Base-by-base conservation (phyloP, 2,888 invertebrate species). In the Idaea straminata region DNA sequence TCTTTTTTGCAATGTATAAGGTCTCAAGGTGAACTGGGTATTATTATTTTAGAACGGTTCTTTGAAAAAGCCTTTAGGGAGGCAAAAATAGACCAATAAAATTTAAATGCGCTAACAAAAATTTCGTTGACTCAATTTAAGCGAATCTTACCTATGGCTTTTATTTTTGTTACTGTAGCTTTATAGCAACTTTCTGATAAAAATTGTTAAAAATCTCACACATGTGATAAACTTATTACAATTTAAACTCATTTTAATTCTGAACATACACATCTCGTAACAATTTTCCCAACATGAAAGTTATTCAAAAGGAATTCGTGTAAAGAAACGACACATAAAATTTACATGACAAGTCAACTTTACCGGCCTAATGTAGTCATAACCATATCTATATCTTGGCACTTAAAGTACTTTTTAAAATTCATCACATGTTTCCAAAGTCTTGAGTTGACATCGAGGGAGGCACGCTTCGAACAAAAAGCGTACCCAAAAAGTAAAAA, bases 391-490 rank as follows among this genome's bases (percentile, higher is more conserved):
- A 81, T 79, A 84, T 77, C 83, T 84, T 80, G 77, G 77, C 75
- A 82, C 81, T 80, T 79, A 83, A 79, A 72, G 77, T 71, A 83
- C 85, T 83, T 86, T 86, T 92, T 91, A 86, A 89, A 91, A 92
- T 91, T 90, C 91, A 89, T 87, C 89, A 87, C 89, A 74, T 86
- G 87, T 86, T 76, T 74, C 75, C 72, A 77, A 82, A 84, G 78
- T 76, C 80, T 61, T 71, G 75, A 77, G 74, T 82, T 81, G 73
- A 81, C 84, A 80, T 83, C 80, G 81, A 85, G 78, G 80, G 84
- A 87, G 83, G 85, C 85, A 83, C 79, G 85, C 84, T 88, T 88
- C 78, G 73, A 80, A 87, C 82, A 86, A 88, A 87, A 88, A 86
- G 77, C 67, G 66, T 75, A 70, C 75, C 73, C 77, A 83, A 82